Percentiles rank a stretch among this genome's conserved stretches.
These are phyloP conservation scores for Drosophila quadrilineata DNA, from an alignment of 1,140 invertebrate genomes.

Conservation along the genomic window DNA sequence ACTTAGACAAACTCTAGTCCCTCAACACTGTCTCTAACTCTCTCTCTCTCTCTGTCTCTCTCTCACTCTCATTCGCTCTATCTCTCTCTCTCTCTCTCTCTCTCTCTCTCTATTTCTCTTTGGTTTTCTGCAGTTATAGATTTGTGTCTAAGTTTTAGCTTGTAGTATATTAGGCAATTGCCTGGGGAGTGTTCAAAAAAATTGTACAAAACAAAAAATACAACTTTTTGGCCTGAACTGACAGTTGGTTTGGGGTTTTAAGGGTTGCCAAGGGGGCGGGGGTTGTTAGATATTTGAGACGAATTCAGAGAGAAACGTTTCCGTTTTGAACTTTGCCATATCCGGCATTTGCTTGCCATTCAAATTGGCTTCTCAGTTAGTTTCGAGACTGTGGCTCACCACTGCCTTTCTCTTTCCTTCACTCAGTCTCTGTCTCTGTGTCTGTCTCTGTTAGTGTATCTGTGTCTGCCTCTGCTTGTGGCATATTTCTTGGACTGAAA, in stretches of 20 bases:
- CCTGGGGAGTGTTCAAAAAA: too few species aligned
- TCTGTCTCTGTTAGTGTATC: too few species aligned
- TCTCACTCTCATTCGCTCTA: too few species aligned
- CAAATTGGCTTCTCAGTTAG: conserved; percentile 39
- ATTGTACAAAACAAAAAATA: too few species aligned
- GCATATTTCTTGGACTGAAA: conserved; percentile 39
- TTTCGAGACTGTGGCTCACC: background rate
- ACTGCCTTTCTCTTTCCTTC: too few species aligned
- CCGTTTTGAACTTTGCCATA: conserved; percentile 61
- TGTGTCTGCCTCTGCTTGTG: too few species aligned
- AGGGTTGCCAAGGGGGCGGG: too few species aligned
- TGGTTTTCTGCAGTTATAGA: conserved; percentile 37
- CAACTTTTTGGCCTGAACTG: conserved; percentile 17
- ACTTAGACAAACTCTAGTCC: conserved; percentile 46
- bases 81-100: too few species aligned
- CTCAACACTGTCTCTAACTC: too few species aligned
- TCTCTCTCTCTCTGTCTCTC: too few species aligned
- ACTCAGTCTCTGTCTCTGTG: too few species aligned
- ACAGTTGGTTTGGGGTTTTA: conserved; percentile 17
- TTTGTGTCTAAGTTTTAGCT: conserved; percentile 26
- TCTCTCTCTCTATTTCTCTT: too few species aligned
- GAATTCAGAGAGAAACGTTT: conserved; percentile 60
- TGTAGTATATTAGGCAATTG: conserved; percentile 29
- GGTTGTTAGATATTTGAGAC: conserved; percentile 29
- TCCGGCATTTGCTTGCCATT: conserved; percentile 62